Conservation (phyloP, 2,797 vertebrate genomes). For the Phataginus tricuspis region DNA sequence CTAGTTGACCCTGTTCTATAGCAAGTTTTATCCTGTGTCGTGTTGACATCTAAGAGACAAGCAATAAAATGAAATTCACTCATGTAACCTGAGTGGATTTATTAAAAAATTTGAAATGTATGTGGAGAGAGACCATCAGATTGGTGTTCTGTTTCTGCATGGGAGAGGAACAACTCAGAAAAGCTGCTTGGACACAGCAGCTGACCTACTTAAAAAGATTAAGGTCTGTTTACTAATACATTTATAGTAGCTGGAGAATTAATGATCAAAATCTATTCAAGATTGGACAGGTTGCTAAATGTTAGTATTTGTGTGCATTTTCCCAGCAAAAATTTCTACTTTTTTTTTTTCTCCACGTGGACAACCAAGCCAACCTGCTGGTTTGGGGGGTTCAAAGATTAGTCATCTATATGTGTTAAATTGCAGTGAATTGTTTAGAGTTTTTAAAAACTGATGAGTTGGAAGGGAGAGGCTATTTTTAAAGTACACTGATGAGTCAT, state of each 20-base stretch:
- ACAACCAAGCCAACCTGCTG: not conserved
- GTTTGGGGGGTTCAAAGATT: not conserved
- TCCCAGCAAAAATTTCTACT: not conserved
- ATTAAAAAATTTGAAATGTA: constrained; percentile 16
- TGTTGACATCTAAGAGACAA: constrained; percentile 17
- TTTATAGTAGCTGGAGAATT: not conserved
- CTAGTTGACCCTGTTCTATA: not conserved
- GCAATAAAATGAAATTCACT: constrained; percentile 46
- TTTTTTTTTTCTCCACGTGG: not conserved
- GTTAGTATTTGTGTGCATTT: constrained; percentile 16
- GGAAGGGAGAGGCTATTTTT: not conserved
- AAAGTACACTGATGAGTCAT: constrained; percentile 24
- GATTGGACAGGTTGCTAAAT: not conserved
- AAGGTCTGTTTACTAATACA: constrained; percentile 32
- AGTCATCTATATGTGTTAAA: not conserved
- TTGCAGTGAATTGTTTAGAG: not conserved
- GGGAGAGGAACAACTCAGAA: constrained; percentile 73
- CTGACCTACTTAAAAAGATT: constrained; percentile 52
- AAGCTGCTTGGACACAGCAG: constrained; percentile 55
- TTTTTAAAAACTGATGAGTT: not conserved
- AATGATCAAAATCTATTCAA: not conserved
- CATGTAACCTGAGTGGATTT: constrained; percentile 46
- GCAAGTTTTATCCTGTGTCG: not conserved
- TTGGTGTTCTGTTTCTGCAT: constrained; percentile 63
- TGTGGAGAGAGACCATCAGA: constrained; percentile 17